Evolutionary conservation across 2,888 invertebrate genomes (phyloP).

Genomic region (Drosophila aldrichi): DNA sequence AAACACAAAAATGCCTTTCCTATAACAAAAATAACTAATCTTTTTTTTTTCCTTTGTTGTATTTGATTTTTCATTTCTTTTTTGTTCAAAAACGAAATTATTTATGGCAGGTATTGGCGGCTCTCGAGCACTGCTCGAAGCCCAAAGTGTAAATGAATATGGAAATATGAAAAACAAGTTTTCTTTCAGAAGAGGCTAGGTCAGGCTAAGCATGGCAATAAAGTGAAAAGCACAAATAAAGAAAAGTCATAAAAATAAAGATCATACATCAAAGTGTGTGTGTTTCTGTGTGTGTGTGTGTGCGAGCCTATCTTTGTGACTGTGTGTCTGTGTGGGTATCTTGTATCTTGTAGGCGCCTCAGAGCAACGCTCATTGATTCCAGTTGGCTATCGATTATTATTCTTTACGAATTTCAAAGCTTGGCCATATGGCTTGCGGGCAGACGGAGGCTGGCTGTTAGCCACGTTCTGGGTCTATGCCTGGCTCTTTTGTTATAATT

Average conservation of each 20-base stretch:
- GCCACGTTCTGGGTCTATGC: constrained; percentile 18
- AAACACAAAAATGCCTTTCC: constrained; percentile 31
- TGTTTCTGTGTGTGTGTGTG: background rate
- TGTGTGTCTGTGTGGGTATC: constrained; percentile 1
- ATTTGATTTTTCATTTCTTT: background rate
- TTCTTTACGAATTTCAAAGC: constrained; percentile 33
- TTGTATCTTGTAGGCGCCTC: constrained; percentile 48
- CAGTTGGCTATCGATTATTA: constrained; percentile 26
- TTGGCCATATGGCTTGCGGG: constrained; percentile 32
- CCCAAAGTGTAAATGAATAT: constrained; percentile 65
- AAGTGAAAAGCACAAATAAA: constrained; percentile 67
- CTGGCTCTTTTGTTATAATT: constrained; percentile 50
- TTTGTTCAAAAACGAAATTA: constrained; percentile 13
- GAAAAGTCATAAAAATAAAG: constrained; percentile 60
- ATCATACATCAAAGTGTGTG: constrained; percentile 27
- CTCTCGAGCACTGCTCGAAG: constrained; percentile 23
- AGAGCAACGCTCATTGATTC: constrained; percentile 37
- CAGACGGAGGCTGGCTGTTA: constrained; percentile 8
- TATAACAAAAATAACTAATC: constrained; percentile 15
- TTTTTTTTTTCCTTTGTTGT: constrained; percentile 16
- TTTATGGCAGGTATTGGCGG: constrained; percentile 27
- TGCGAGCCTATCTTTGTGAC: constrained; percentile 1
- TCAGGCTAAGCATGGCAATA: constrained; percentile 30
- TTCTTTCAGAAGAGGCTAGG: constrained; percentile 33
- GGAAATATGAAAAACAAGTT: constrained; percentile 75